phyloP scores from a whole-genome alignment of 1,140 invertebrate genomes.

The Reticulitermes speratus region DNA sequence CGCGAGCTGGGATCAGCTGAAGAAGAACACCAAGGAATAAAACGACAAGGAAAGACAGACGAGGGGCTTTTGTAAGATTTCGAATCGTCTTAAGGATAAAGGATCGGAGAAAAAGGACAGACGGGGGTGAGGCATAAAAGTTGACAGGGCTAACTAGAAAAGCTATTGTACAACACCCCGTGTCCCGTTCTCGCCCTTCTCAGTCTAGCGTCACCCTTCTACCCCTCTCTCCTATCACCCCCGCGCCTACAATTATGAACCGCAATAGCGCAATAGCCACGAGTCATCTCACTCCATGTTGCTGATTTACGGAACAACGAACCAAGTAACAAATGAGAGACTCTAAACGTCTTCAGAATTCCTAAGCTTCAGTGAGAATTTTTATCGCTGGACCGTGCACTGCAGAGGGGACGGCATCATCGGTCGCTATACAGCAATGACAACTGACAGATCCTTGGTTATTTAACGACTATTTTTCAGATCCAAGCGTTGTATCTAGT shows the following conservation, averaged over 20 bases:
- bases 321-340: background rate
- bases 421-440: too few relatives aligned
- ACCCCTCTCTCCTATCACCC: background rate
- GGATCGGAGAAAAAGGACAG: background rate
- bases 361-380: too few relatives aligned
- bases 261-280: conserved; percentile 5
- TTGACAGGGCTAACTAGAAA: conserved; percentile 1
- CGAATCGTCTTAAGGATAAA: conserved; percentile 12
- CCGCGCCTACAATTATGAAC: background rate
- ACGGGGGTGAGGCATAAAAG: background rate
- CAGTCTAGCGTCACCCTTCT: background rate
- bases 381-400: too few relatives aligned
- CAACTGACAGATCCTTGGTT: too few relatives aligned
- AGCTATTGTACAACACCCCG: conserved; percentile 3
- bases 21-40: background rate
- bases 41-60: background rate
- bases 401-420: too few relatives aligned
- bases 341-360: background rate
- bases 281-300: background rate
- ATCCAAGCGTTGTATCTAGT: too few relatives aligned
- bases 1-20: background rate
- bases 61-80: background rate
- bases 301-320: background rate
- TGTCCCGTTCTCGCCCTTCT: background rate
- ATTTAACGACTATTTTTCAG: too few relatives aligned